phyloP scores from a whole-genome alignment of 2,797 vertebrate genomes.

The Karalla daura region DNA sequence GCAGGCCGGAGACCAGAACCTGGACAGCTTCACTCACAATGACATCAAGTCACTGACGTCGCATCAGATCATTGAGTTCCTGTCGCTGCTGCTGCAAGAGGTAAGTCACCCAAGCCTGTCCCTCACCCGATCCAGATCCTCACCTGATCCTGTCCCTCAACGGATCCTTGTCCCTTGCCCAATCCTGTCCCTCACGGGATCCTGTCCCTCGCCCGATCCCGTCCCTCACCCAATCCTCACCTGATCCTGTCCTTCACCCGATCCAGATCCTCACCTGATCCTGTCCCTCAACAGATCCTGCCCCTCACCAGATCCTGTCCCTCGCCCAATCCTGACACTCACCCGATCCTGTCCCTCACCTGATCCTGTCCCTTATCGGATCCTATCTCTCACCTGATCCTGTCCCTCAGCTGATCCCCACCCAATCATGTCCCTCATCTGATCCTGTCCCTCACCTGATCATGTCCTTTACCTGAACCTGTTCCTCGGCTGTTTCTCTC shows the following conservation, averaged over 20 bases:
- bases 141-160: too few relatives aligned
- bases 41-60: constrained; percentile 90
- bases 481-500: constrained; percentile 10
- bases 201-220: too few relatives aligned
- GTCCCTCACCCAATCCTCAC: too few relatives aligned
- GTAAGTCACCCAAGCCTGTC: constrained; percentile 71
- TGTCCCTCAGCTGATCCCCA: too few relatives aligned
- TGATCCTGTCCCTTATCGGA: too few relatives aligned
- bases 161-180: too few relatives aligned
- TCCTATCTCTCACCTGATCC: too few relatives aligned
- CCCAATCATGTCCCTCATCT: background rate
- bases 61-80: constrained; percentile 93
- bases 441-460: background rate
- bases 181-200: too few relatives aligned
- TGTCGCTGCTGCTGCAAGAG: constrained; percentile 90
- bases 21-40: constrained; percentile 82
- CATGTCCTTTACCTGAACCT: background rate
- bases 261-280: background rate
- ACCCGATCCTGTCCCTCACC: too few relatives aligned
- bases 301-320: constrained; percentile 12
- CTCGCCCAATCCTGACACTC: too few relatives aligned
- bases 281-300: background rate
- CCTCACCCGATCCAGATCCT: background rate
- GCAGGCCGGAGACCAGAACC: constrained; percentile 89
- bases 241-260: background rate